Evolutionary conservation across 1,140 invertebrate genomes (phyloP), one percentile per base, ranked within the genome.

Genomic region (Anagrus nilaparvatae): DNA sequence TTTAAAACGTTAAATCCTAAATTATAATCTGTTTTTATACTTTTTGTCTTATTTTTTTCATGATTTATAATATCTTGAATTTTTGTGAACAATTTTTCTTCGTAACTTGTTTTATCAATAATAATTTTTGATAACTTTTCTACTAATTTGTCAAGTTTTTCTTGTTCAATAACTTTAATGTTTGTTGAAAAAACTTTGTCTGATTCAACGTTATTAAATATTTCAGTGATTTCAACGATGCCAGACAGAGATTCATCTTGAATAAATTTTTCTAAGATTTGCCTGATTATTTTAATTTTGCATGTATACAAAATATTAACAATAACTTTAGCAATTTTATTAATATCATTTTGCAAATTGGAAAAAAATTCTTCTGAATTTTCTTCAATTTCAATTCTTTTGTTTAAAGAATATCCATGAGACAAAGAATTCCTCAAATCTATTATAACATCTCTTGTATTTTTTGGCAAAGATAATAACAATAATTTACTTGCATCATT

Each of bases 341-440:
- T 23, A 9, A 14, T 24, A 17, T 41, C 30, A 4, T 33, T 32
- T 33, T 41, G 30, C 2, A 41, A 10, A 20, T 13, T 14, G 9
- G 13, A 6, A 12, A 39, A 39, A 14, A 10, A 30, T 17, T 18
- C n/a, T 7, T 29, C 20, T 28, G 5, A 4, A 12, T 39, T 39
- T 20, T 39, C 12, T 30, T 39, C 18, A 21, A 39, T 39, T 21
- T 39, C 37, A 7, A 39, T 13, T 30, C 27, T 39, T 14, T 39
- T 30, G 17, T n/a, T 13, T 5, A 29, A 14, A 10, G 37, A 19
- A 13, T 39, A 13, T 13, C 13, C 17, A 17, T 39, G 17, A 10
- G 37, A 39, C 6, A 30, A 9, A 4, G 37, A 19, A 29, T 30
- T 30, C 13, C 28, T 25, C n/a, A 39, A 21, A 30, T 29, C 14